phyloP scores from a whole-genome alignment of 2,797 vertebrate genomes.

The Girardinus metallicus region DNA sequence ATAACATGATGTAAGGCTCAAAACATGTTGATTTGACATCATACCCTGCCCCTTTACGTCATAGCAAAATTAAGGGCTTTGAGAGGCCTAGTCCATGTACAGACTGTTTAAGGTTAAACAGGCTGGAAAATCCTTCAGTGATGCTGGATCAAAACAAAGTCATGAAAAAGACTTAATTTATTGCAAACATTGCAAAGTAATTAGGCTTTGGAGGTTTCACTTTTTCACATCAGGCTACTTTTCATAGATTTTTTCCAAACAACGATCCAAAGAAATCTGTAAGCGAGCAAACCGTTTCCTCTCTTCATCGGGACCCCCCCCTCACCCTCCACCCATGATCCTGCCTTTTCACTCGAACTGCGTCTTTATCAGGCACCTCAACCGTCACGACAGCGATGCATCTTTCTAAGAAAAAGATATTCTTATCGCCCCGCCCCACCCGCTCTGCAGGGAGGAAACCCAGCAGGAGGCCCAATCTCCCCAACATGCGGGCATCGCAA shows the following conservation, averaged over 20 bases:
- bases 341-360: constrained; percentile 45
- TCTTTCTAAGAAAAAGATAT: constrained; percentile 54
- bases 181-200: not conserved
- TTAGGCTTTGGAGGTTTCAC: not conserved
- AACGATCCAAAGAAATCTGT: not conserved
- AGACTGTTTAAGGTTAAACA: not conserved
- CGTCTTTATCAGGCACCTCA: constrained; percentile 49
- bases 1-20: too few species aligned
- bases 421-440: constrained; percentile 66
- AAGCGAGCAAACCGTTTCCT: not conserved
- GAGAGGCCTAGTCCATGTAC: not conserved
- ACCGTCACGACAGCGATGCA: constrained; percentile 38
- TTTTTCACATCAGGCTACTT: not conserved
- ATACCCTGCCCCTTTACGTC: too few species aligned
- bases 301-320: not conserved
- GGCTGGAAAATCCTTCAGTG: not conserved
- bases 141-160: not conserved
- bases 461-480: constrained; percentile 2
- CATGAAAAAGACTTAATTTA: not conserved
- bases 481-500: not conserved
- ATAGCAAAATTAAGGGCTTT: not conserved
- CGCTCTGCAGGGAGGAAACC: constrained; percentile 25
- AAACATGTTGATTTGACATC: too few species aligned
- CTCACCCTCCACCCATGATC: not conserved
- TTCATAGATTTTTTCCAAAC: not conserved